Conservation (phyloP, 1,140 invertebrate species). For the Drosophila takahashii region DNA sequence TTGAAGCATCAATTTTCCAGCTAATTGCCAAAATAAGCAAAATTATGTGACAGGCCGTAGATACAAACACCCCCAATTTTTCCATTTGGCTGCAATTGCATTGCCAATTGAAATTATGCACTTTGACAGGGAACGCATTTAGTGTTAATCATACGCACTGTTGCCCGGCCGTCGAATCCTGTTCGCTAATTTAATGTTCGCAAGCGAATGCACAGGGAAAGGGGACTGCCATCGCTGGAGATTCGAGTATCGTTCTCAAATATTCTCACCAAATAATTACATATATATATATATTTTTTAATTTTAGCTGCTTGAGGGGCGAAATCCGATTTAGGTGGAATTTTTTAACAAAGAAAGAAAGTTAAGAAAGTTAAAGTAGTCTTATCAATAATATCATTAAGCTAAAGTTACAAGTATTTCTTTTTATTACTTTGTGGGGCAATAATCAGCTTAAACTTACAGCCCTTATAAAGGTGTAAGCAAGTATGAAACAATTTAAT, state of each 20-base stretch:
- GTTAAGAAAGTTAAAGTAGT: not conserved
- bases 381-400: no score
- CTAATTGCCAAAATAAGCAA: constrained; percentile 60
- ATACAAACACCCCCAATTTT: constrained; percentile 4
- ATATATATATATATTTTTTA: constrained; percentile 7
- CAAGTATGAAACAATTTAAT: no score
- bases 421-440: no score
- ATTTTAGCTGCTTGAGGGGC: not conserved
- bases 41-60: constrained; percentile 42
- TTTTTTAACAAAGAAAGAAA: no score
- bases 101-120: constrained; percentile 40
- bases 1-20: constrained; percentile 51
- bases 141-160: constrained; percentile 72
- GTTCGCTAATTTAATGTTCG: constrained; percentile 35
- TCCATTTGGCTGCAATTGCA: constrained; percentile 6
- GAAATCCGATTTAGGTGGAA: constrained; percentile 36
- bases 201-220: constrained; percentile 7
- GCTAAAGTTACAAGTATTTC: no score
- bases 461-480: no score
- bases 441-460: no score
- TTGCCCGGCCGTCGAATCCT: constrained; percentile 35
- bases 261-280: constrained; percentile 37
- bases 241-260: not conserved
- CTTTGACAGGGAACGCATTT: constrained; percentile 46
- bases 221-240: not conserved